phyloP scores from a whole-genome alignment of 2,797 vertebrate genomes.

The Labroides dimidiatus region DNA sequence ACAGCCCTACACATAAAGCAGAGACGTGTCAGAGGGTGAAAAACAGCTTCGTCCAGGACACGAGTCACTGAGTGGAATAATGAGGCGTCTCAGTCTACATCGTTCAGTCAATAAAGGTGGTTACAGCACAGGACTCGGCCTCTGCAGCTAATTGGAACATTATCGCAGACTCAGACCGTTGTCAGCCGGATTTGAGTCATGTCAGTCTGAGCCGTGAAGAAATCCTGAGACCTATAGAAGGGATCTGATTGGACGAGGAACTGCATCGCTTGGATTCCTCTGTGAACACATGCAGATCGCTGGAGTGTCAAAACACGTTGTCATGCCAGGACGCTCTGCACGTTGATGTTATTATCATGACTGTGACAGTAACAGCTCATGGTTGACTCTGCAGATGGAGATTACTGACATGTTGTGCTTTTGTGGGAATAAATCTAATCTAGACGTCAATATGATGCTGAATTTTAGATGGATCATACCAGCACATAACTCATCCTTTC shows the following conservation, averaged over 20 bases:
- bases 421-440: background rate
- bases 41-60: conserved; percentile 34
- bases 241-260: conserved; percentile 40
- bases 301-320: conserved; percentile 39
- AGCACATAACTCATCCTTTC: background rate
- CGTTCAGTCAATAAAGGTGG: conserved; percentile 12
- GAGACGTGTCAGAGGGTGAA: conserved; percentile 35
- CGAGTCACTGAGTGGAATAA: conserved; percentile 33
- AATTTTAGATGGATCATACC: background rate
- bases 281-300: conserved; percentile 26
- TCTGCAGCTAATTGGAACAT: conserved; percentile 40
- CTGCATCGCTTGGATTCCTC: conserved; percentile 26
- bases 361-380: conserved; percentile 6
- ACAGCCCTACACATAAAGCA: conserved; percentile 25
- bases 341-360: conserved; percentile 25
- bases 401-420: background rate
- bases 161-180: conserved; percentile 23
- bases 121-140: conserved; percentile 2
- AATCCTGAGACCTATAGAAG: background rate
- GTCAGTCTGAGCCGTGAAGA: background rate
- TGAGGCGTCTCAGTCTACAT: conserved; percentile 33
- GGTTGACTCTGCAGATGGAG: conserved; percentile 22
- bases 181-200: conserved; percentile 26
- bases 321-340: conserved; percentile 19
- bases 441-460: background rate